Percentiles rank a stretch among this genome's conserved stretches.
Evolutionary conservation across 2,113 vertebrate genomes (phyloP).

Genomic region (Myotis davidii): DNA sequence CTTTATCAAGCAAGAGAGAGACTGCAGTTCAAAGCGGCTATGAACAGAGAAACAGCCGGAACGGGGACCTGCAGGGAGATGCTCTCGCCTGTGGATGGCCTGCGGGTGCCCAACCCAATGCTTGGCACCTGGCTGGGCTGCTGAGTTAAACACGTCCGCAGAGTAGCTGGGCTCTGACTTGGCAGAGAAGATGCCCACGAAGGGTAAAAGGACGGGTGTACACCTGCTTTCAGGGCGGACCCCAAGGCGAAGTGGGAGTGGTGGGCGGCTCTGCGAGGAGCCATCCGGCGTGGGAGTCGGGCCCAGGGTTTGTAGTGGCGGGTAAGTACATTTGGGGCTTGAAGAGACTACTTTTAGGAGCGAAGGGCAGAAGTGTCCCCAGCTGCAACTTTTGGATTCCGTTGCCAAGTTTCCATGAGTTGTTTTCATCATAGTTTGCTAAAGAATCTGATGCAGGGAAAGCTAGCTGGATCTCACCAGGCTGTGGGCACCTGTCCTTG

Average conservation of each 20-base stretch:
- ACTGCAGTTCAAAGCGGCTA: accelerated
- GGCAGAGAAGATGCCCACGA: too few relatives aligned
- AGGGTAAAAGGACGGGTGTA: not conserved
- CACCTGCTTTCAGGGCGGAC: not conserved
- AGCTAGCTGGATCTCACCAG: not conserved
- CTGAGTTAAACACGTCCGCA: too few relatives aligned
- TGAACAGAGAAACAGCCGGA: accelerated
- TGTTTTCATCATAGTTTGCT: not conserved
- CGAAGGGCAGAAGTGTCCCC: not conserved
- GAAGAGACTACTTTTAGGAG: not conserved
- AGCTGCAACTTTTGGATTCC: not conserved
- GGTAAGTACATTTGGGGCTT: not conserved
- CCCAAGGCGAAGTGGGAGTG: not conserved
- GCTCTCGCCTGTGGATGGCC: not conserved
- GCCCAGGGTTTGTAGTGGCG: not conserved
- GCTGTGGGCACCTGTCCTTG: not conserved
- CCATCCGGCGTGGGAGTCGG: accelerated
- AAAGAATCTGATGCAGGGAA: not conserved
- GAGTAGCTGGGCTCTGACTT: too few relatives aligned
- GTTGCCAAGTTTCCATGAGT: not conserved
- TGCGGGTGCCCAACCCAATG: too few relatives aligned
- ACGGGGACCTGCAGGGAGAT: not conserved
- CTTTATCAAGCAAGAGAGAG: not conserved
- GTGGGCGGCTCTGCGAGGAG: not conserved
- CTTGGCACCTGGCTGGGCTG: too few relatives aligned